phyloP scores from a whole-genome alignment of 2,888 invertebrate genomes.

The Drosophila pegasa region DNA sequence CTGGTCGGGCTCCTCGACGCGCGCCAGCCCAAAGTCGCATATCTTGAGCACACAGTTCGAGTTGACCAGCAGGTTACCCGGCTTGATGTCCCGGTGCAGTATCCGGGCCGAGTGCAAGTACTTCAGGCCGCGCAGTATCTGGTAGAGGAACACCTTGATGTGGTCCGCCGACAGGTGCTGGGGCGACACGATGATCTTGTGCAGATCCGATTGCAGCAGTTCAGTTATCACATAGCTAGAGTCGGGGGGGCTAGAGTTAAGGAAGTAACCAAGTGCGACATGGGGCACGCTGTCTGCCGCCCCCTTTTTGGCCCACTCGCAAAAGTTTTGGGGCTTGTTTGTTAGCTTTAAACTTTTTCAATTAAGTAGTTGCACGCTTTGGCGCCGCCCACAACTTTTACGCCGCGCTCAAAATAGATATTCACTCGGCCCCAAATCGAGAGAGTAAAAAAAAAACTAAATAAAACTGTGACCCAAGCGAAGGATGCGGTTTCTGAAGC shows the following conservation, averaged over 20 bases:
- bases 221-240: constrained; percentile 99
- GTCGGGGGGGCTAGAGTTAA: background rate
- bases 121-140: constrained; percentile 99
- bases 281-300: background rate
- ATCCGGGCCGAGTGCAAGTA: constrained; percentile 99
- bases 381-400: constrained; percentile 39
- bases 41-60: constrained; percentile 99
- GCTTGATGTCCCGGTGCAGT: constrained; percentile 99
- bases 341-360: constrained; percentile 68
- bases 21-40: constrained; percentile 99
- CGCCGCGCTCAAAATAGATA: constrained; percentile 36
- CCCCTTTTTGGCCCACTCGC: background rate
- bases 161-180: constrained; percentile 99
- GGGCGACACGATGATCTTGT: constrained; percentile 99
- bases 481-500: constrained; percentile 11
- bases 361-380: constrained; percentile 54
- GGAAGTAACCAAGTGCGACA: background rate
- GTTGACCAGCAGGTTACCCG: constrained; percentile 99
- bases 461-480: constrained; percentile 27
- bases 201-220: constrained; percentile 99
- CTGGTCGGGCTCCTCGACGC: constrained; percentile 98
- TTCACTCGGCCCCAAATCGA: constrained; percentile 4
- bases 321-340: constrained; percentile 42
- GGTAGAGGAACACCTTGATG: constrained; percentile 99
- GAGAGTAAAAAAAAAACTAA: constrained; percentile 11